Percentiles rank a stretch among this genome's conserved stretches.
Evolutionary conservation across 2,888 invertebrate genomes (phyloP).

Genomic region (Thereva unica): DNA sequence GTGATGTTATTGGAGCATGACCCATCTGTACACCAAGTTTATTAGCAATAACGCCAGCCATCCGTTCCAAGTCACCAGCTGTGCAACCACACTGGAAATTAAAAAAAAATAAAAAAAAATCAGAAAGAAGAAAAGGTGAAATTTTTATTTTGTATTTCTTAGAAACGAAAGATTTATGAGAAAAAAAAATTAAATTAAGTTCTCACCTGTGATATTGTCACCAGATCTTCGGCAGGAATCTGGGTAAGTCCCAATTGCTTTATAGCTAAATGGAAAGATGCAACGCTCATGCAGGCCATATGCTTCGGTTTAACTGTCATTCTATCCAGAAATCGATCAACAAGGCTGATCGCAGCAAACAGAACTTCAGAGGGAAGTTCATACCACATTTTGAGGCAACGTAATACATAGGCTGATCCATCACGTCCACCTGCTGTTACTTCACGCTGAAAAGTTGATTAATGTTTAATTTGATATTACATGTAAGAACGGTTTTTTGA

Average conservation of each 20-base stretch:
- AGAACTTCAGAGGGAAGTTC: conserved; percentile 79
- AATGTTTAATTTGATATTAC: background rate
- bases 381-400: conserved; percentile 84
- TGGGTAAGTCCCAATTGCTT: conserved; percentile 65
- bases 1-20: conserved; percentile 65
- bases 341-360: conserved; percentile 76
- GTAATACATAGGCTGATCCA: conserved; percentile 78
- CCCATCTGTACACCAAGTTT: conserved; percentile 71
- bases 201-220: conserved; percentile 61
- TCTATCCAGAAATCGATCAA: conserved; percentile 81
- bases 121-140: background rate
- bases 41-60: conserved; percentile 79
- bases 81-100: conserved; percentile 76
- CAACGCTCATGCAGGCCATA: conserved; percentile 84
- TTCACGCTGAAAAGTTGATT: conserved; percentile 60
- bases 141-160: too few species aligned
- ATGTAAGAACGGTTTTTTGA: too few species aligned
- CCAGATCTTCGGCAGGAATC: conserved; percentile 69
- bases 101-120: conserved; percentile 24
- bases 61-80: conserved; percentile 80
- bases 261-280: conserved; percentile 83
- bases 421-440: conserved; percentile 77
- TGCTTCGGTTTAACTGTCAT: conserved; percentile 83
- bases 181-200: background rate
- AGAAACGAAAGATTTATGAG: background rate